Conservation (phyloP, 2,113 vertebrate genomes). For the Rhodinocichla rosea region DNA sequence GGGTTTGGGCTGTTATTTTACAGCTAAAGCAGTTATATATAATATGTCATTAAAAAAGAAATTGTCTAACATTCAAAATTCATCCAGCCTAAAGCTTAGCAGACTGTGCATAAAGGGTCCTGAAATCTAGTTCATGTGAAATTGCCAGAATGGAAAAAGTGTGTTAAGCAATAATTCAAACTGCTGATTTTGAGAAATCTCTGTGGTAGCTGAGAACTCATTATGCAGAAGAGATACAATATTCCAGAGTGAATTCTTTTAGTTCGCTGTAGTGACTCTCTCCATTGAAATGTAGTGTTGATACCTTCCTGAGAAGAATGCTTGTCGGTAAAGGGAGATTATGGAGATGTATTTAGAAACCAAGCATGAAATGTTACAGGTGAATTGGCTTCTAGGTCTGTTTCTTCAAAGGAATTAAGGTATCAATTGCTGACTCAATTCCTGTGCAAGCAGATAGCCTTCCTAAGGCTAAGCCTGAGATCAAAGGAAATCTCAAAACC, state of each 20-base stretch:
- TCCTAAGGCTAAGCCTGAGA: constrained; percentile 5
- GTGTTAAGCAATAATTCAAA: not conserved
- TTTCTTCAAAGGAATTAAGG: constrained; percentile 33
- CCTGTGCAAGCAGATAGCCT: not conserved
- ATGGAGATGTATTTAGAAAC: not conserved
- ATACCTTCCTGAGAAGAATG: not conserved
- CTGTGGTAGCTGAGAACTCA: not conserved
- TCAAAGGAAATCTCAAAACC: constrained; percentile 26
- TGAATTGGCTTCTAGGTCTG: not conserved
- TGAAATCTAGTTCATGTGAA: not conserved
- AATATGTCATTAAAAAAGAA: not conserved
- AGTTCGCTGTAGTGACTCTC: not conserved
- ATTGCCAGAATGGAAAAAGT: not conserved
- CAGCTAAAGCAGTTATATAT: not conserved
- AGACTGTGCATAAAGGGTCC: not conserved
- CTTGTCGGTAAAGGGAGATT: not conserved
- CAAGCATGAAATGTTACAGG: not conserved
- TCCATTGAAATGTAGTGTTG: not conserved
- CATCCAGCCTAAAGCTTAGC: not conserved
- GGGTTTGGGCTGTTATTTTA: not conserved
- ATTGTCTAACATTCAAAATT: not conserved
- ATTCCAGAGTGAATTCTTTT: not conserved
- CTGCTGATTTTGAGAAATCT: constrained; percentile 13
- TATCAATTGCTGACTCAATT: not conserved
- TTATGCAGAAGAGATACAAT: not conserved